Base-by-base conservation (phyloP, 2,888 invertebrate genomes). In the Drosophila prostipennis region DNA sequence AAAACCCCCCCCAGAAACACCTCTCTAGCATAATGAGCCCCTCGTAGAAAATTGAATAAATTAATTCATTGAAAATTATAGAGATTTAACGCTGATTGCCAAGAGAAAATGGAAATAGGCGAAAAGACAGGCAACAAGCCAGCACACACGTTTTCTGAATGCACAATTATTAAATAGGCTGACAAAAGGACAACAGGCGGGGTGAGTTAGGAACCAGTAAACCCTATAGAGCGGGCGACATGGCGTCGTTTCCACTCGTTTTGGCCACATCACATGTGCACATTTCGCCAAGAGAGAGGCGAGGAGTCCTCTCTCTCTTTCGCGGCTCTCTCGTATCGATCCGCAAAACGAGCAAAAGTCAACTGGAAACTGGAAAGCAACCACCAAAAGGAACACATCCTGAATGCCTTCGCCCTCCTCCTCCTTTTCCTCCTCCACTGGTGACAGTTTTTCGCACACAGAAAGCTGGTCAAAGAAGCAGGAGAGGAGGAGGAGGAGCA, bases 281-380 rank as follows among this genome's bases (percentile, higher is more conserved):
- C 83, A 78, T 74, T 82, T 86, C 57, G 54, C 45, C 16, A 32
- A 54, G 64, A 26, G 54, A 39, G 53, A 45, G 51, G 19, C 2
- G 19, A 19, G 19, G 19, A 19, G 19, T 0, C 57, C 57, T 58
- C 26, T 26, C 49, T 19, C 13, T 29, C 45, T 16, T 29, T 29
- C 40, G 5, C 40, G 16, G 11, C 79, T 70, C 64, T 82, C 55
- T 55, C 52, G 57, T 88, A 87, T 84, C 89, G 82, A 82, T 82
- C 82, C 86, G 68, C 52, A 72, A 75, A 71, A 53, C 76, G 61
- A 79, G 77, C 79, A 77, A 87, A 82, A 81, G 79, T 82, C 82
- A 84, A 87, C 79, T 87, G 87, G 87, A 82, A 82, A 87, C 81
- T 82, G 81, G 81, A 82, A 82, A 79, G 60, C 79, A 87, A 82